A percentile compares a stretch with the other conserved stretches of the same genome.
Evolutionary conservation across 2,113 vertebrate genomes (phyloP).

Genomic region (Myocastor coypus): DNA sequence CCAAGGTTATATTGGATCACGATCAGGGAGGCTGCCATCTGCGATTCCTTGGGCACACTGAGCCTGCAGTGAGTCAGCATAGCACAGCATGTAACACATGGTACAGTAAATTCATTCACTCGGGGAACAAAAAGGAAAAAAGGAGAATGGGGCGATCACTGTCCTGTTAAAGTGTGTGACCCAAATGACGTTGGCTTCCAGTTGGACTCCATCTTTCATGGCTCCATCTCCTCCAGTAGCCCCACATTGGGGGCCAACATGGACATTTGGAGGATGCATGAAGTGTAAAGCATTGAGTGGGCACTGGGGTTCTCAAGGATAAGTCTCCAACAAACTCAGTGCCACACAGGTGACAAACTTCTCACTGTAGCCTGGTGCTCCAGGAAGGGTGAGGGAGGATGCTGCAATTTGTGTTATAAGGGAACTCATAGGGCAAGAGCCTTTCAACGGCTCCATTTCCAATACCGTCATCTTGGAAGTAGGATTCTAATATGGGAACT

Average conservation of each 20-base stretch:
- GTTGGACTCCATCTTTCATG: not conserved
- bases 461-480: not conserved
- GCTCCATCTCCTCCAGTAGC: not conserved
- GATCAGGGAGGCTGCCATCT: not conserved
- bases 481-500: not conserved
- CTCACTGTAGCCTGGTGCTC: not conserved
- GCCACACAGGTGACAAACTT: not conserved
- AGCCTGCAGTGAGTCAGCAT: not conserved
- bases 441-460: not conserved
- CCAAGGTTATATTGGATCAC: not conserved
- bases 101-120: not conserved
- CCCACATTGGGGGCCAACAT: not conserved
- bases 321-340: not conserved
- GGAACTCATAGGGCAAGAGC: not conserved
- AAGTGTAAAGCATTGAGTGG: not conserved
- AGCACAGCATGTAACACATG: too few relatives aligned
- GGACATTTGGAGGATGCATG: not conserved
- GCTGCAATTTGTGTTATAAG: not conserved
- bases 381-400: not conserved
- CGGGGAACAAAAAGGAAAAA: not conserved
- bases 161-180: too few relatives aligned
- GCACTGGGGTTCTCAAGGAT: not conserved
- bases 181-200: not conserved
- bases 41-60: not conserved
- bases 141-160: too few relatives aligned